Evolutionary conservation across 2,888 invertebrate species (phyloP), one percentile per base, ranked within the genome.

Genomic region (Dasypolia templi): DNA sequence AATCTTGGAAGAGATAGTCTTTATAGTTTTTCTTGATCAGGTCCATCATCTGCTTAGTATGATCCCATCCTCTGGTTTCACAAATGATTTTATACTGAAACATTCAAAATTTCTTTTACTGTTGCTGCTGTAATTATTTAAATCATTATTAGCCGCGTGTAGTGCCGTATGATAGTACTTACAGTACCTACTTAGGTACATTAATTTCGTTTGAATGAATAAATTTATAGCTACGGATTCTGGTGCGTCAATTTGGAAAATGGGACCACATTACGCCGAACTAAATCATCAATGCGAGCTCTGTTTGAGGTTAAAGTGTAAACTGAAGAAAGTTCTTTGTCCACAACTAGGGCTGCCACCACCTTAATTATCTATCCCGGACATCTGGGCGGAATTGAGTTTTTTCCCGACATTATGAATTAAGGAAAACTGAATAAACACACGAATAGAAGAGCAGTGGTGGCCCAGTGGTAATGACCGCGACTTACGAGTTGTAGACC

Each of bases 41-140:
- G 58, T 95, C 94, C 61, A 94, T 86, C 69, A 96, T 70, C 58
- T 92, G 97, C 88, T 93, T 95, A 1, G 97, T 97, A 91, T 99
- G 99, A 1, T 97, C 97, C 95, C 97, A 97, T 89, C 99, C 99
- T 89, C 98, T 96, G 0, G 99, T 99, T 95, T 99, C 99, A 84
- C 98, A 98, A 32, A 99, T 97, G 14, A 99, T 97, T 95, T 98
- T 98, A 4, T 98, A 97, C 98, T 98, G 93, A 22, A 93, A 92
- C 26, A 84, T 63, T 22, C 3, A 77, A 51, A 19, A 6, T n/a
- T 62, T 42, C 22, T 53, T 14, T 53, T 42, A 68, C 5, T 55
- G 6, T 56, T 66, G 26, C 22, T 51, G 56, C 3, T 32, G 6
- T 49, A n/a, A 49, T 63, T 22, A 46, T 12, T 17, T 9, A 39